phyloP scores from a whole-genome alignment of 1,140 invertebrate species.

The Trichoplusia ni region DNA sequence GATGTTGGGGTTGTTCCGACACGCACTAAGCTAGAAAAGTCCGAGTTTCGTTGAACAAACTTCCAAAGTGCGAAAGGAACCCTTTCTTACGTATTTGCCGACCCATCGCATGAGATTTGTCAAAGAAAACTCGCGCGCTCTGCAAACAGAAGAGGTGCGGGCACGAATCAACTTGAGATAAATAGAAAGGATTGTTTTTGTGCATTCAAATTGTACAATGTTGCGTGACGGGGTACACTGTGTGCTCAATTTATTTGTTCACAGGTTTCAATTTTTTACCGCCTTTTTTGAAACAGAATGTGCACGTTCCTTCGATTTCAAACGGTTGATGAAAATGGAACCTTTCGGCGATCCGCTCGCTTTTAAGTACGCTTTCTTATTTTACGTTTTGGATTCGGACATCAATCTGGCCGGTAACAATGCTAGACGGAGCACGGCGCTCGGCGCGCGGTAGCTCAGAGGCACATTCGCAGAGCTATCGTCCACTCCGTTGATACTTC shows the following conservation, averaged over 20 bases:
- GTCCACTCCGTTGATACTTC: no score
- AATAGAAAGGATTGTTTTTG: conserved; percentile 30
- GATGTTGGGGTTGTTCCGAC: conserved; percentile 15
- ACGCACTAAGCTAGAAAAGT: conserved; percentile 24
- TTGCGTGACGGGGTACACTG: not conserved
- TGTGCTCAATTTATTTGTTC: conserved; percentile 1
- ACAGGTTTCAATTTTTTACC: not conserved
- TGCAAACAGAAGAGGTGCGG: conserved; percentile 23
- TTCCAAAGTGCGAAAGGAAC: conserved; percentile 22
- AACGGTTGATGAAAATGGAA: no score
- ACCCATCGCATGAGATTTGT: conserved; percentile 45
- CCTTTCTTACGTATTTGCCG: conserved; percentile 44
- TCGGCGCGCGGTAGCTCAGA: no score
- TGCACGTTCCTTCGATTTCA: not conserved
- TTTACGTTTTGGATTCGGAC: no score
- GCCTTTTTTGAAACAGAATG: not conserved
- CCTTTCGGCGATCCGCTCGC: no score
- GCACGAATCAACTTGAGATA: conserved; percentile 30
- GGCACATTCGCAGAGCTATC: no score
- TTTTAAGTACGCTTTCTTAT: no score
- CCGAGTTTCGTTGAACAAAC: conserved; percentile 28
- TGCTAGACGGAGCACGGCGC: no score
- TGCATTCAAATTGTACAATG: conserved; percentile 21
- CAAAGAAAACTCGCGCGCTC: conserved; percentile 44
- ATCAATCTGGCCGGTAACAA: no score